Percentiles rank a stretch among this genome's conserved stretches.
phyloP scores from a whole-genome alignment of 2,797 vertebrate genomes.

The Lagodon rhomboides region DNA sequence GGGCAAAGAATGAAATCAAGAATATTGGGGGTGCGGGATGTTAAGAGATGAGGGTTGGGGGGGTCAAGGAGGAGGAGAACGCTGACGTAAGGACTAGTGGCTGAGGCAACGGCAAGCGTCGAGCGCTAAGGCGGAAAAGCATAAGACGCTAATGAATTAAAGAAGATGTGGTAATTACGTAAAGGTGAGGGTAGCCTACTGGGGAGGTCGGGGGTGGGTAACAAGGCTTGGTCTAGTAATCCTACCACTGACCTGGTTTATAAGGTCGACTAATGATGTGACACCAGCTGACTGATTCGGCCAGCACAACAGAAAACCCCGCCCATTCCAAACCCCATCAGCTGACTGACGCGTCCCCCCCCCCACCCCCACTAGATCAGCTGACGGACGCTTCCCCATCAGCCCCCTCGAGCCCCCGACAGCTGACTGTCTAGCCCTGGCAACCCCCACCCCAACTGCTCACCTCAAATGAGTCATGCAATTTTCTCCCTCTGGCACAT shows the following conservation, averaged over 20 bases:
- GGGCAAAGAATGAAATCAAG: slow-evolving; percentile 40
- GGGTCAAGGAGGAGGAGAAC: background rate
- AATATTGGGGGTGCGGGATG: background rate
- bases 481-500: background rate
- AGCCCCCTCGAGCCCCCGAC: slow-evolving; percentile 47
- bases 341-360: slow-evolving; percentile 61
- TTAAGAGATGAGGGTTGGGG: background rate
- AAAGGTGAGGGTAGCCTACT: slow-evolving; percentile 3
- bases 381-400: slow-evolving; percentile 64
- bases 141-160: slow-evolving; percentile 5
- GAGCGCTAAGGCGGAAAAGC: background rate
- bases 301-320: slow-evolving; percentile 27
- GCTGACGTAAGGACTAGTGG: background rate
- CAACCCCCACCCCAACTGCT: slow-evolving; percentile 34
- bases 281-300: slow-evolving; percentile 63
- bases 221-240: slow-evolving; percentile 63
- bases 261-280: slow-evolving; percentile 75
- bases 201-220: background rate
- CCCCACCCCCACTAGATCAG: slow-evolving; percentile 55
- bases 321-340: slow-evolving; percentile 57
- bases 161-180: slow-evolving; percentile 16
- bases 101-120: background rate
- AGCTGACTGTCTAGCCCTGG: slow-evolving; percentile 66
- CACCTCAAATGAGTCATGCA: slow-evolving; percentile 42
- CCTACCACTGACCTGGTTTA: slow-evolving; percentile 78